Evolutionary conservation across 2,113 vertebrate species (phyloP).

Genomic region (Meleagris gallopavo): DNA sequence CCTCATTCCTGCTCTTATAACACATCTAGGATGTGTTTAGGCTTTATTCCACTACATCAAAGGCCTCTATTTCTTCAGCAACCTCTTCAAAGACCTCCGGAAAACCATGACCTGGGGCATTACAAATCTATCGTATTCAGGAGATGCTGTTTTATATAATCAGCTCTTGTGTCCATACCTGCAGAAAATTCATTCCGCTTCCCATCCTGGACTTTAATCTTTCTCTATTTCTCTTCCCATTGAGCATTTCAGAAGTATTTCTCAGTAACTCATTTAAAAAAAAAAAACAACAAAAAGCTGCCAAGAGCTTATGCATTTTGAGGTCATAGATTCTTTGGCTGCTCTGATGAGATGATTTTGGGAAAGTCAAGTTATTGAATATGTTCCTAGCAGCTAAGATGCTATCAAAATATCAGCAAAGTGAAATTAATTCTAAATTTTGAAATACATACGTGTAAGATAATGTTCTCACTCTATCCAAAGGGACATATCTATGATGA

Average conservation of each 20-base stretch:
- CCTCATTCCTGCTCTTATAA: conserved; percentile 5
- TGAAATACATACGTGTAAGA: neutral
- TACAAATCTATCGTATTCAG: neutral
- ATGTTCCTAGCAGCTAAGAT: neutral
- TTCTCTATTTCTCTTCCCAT: neutral
- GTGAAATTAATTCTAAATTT: neutral
- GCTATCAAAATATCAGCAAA: neutral
- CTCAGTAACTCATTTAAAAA: neutral
- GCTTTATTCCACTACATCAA: neutral
- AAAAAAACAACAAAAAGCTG: neutral
- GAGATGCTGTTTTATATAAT: conserved; percentile 18
- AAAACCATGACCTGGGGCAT: neutral
- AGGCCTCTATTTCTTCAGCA: neutral
- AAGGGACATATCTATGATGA: neutral
- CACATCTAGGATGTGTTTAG: neutral
- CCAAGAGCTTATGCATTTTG: neutral
- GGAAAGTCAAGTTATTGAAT: neutral
- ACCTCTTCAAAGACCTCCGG: neutral
- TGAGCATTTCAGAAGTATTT: neutral
- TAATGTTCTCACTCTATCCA: neutral
- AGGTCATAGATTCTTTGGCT: neutral
- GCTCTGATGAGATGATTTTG: neutral
- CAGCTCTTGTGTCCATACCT: neutral
- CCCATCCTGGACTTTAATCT: neutral
- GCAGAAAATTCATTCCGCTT: neutral